Evolutionary conservation across 2,113 vertebrate species (phyloP), one percentile per base, ranked within the genome.

Genomic region (Grammomys dolichurus): DNA sequence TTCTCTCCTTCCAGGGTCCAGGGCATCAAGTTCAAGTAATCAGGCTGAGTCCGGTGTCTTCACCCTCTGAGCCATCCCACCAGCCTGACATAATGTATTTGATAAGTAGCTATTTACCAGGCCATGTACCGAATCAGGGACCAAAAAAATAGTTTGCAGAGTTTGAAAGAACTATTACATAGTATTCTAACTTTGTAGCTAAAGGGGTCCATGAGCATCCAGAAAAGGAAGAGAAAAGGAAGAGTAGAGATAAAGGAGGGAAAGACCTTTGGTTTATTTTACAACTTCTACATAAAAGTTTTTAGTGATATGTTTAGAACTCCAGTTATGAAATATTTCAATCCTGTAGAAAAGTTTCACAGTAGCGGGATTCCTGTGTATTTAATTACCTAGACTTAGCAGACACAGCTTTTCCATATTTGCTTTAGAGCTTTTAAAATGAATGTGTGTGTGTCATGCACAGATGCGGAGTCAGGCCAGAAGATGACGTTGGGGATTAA

Each of bases 321-420:
- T 95, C 87, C 40, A 48, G 10, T 93, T 78, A 78, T 60, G 81
- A 84, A 58, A 31, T 81, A 67, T 60, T 95, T 93, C 43, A 91
- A 24, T 67, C 56, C 40, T 65, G 19, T 58, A 78, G 56, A 84
- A 92, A 92, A n/a, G 7, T 78, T 95, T 91, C 63, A 91, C 7
- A 69, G 87, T 76, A 86, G 80, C 48, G 48, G 51, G 33, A 77
- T 24, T 43, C 6, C 11, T 82, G 3, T 90, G 60, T 89, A 33
- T 89, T 56, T 36, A 89, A 10, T 36, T 91, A 60, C 24, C 33
- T 72, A 77, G 36, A 77, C 8, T 76, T 70, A 82, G 73, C 14
- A 60, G 24, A 70, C 91, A 78, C 40, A 72, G 72, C 58, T 94
- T 73, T 88, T 60, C 7, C 28, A 3, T 90, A 91, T 63, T 86